Conservation (phyloP, 2,113 vertebrate species). For the Xenopus borealis region DNA sequence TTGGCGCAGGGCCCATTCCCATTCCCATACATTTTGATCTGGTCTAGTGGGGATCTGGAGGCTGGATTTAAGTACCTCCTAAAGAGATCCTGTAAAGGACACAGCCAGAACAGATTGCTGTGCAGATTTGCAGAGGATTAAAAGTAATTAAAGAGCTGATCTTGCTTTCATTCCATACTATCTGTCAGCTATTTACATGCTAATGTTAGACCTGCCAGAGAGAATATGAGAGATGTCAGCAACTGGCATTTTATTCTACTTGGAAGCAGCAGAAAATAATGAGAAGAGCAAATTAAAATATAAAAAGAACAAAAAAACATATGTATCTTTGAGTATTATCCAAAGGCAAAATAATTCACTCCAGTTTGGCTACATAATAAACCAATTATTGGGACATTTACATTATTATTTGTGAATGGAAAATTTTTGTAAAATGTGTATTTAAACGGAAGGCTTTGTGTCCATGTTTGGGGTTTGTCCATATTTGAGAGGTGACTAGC, state of each 20-base stretch:
- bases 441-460: no score
- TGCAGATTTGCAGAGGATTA: conserved; percentile 66
- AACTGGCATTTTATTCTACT: conserved; percentile 48
- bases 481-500: no score
- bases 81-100: conserved; percentile 53
- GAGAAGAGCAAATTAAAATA: conserved; percentile 46
- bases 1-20: background rate
- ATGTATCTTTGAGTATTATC: conserved; percentile 50
- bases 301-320: no score
- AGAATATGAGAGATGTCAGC: conserved; percentile 59
- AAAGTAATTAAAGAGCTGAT: conserved; percentile 72
- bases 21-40: background rate
- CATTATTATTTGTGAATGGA: no score
- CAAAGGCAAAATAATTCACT: conserved; percentile 57
- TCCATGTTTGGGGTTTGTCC: no score
- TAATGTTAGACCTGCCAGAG: conserved; percentile 59
- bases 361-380: no score
- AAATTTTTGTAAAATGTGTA: no score
- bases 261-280: conserved; percentile 56
- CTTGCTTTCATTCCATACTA: conserved; percentile 59
- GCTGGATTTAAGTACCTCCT: conserved; percentile 52
- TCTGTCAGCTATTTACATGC: conserved; percentile 75
- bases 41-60: conserved; percentile 47
- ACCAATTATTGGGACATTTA: no score
- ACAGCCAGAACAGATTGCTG: conserved; percentile 54